A percentile compares a stretch with the other conserved stretches of the same genome.
phyloP scores from a whole-genome alignment of 2,888 invertebrate genomes.

The Rotaria sp. region DNA sequence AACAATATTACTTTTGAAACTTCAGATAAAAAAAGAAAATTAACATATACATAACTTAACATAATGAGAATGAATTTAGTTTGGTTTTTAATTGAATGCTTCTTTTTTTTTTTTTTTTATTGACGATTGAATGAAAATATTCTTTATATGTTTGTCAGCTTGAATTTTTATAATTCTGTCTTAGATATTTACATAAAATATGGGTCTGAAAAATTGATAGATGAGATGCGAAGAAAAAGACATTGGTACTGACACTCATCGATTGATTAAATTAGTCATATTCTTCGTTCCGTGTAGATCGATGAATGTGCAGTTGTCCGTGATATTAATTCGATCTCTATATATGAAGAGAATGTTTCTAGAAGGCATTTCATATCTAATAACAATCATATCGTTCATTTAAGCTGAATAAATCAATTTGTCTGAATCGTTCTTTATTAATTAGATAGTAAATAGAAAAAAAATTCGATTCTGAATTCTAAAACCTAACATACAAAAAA shows the following conservation, averaged over 20 bases:
- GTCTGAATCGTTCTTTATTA: background rate
- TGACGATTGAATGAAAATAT: background rate
- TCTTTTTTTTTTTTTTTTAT: too few species aligned
- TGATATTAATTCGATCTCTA: background rate
- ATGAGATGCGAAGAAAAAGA: background rate
- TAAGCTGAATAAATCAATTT: background rate
- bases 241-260: background rate
- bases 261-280: background rate
- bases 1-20: too few species aligned
- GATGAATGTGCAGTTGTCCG: background rate
- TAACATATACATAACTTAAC: too few species aligned
- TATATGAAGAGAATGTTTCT: background rate
- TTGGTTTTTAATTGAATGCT: too few species aligned
- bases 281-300: background rate
- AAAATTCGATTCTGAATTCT: too few species aligned
- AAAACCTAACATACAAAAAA: too few species aligned
- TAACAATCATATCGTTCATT: background rate
- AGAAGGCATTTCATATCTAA: background rate
- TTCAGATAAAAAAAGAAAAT: too few species aligned
- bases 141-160: background rate
- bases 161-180: background rate
- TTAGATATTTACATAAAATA: background rate
- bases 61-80: background rate
- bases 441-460: background rate
- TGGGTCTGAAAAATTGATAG: background rate